Percentiles rank a stretch among this genome's conserved stretches.
phyloP scores from a whole-genome alignment of 2,797 vertebrate genomes.

The Synaphobranchus kaupii region DNA sequence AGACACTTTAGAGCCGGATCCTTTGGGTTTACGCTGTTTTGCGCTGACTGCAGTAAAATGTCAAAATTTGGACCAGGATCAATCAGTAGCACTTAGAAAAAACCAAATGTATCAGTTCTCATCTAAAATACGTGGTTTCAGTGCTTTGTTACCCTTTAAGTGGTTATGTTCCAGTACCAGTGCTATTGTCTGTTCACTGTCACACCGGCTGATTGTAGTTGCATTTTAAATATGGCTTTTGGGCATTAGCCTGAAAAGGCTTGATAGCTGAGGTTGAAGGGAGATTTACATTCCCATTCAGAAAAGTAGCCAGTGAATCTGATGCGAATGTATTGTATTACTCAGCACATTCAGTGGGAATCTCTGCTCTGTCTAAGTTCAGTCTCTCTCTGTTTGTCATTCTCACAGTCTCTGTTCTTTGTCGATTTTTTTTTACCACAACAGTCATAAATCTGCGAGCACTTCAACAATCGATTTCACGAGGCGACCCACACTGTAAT shows the following conservation, averaged over 20 bases:
- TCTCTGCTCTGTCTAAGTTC: not conserved
- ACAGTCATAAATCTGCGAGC: not conserved
- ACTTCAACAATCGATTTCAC: not conserved
- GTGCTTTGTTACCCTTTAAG: not conserved
- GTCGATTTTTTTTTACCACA: not conserved
- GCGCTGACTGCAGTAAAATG: too few species aligned
- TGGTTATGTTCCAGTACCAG: not conserved
- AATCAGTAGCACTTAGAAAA: too few species aligned
- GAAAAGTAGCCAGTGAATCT: not conserved
- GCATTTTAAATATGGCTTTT: not conserved
- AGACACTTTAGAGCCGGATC: too few species aligned
- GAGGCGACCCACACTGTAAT: not conserved
- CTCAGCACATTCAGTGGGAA: not conserved
- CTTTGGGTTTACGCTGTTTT: too few species aligned
- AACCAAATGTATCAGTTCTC: too few species aligned
- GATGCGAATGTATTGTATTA: not conserved
- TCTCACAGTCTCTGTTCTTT: too few species aligned
- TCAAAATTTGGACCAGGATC: too few species aligned
- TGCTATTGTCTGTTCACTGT: not conserved
- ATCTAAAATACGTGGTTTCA: too few species aligned
- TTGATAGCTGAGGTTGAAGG: not conserved
- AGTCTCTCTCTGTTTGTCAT: not conserved
- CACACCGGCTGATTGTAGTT: not conserved
- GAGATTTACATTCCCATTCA: not conserved
- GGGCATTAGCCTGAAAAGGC: not conserved